Evolutionary conservation across 2,113 vertebrate genomes (phyloP).

Genomic region (Cariama cristata): DNA sequence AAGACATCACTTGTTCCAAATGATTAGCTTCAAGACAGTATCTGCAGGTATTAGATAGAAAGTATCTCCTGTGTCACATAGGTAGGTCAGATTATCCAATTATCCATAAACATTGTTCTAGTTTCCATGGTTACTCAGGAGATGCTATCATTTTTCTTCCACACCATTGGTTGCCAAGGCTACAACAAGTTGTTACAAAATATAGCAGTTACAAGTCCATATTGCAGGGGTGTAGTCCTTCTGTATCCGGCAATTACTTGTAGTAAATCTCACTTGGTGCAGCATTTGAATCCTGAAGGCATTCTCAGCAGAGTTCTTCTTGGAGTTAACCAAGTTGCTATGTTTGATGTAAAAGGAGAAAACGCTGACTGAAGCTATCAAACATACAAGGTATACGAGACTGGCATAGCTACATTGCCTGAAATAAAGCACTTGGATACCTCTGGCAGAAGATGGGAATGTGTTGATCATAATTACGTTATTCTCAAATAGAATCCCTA

Average conservation of each 20-base stretch:
- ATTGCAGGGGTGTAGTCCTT: neutral
- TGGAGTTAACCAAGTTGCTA: neutral
- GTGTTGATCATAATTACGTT: neutral
- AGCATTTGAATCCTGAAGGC: neutral
- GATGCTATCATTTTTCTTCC: neutral
- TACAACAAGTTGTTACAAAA: neutral
- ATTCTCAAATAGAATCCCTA: neutral
- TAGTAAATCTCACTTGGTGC: neutral
- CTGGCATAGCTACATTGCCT: neutral
- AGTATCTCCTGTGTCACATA: neutral
- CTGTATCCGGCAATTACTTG: neutral
- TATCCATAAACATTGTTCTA: neutral
- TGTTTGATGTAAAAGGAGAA: neutral
- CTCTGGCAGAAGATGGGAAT: neutral
- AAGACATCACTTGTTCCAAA: neutral
- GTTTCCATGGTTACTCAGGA: conserved; percentile 28
- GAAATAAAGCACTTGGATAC: neutral
- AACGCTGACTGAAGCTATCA: neutral
- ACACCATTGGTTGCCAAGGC: neutral
- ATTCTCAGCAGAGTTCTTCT: neutral
- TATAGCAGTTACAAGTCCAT: neutral
- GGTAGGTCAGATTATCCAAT: neutral
- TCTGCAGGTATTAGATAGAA: neutral
- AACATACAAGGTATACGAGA: neutral
- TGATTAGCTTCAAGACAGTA: neutral